Conservation (phyloP, 2,797 vertebrate species). For the Eidolon dupreanum region DNA sequence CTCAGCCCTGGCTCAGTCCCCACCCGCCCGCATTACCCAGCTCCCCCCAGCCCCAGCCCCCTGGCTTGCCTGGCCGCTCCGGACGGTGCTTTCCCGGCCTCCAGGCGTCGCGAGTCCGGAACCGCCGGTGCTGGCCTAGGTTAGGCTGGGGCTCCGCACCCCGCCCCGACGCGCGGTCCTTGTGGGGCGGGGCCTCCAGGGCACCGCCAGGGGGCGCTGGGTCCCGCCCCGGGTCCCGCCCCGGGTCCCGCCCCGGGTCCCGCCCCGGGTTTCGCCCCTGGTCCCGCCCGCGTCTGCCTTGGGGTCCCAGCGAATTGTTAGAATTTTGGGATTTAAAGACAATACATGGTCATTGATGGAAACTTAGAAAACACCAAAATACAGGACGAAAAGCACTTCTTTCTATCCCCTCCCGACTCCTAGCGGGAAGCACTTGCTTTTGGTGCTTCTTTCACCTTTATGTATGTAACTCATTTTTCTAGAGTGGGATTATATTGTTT, state of each 20-base stretch:
- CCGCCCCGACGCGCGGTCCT: constrained; percentile 43
- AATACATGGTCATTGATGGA: not conserved
- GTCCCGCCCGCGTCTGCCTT: not conserved
- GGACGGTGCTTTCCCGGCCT: not conserved
- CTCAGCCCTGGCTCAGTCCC: not conserved
- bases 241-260: no score
- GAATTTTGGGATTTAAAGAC: not conserved
- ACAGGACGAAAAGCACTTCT: not conserved
- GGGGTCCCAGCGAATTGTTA: not conserved
- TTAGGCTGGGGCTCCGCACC: constrained; percentile 3
- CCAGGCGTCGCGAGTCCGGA: not conserved
- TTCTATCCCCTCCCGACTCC: not conserved
- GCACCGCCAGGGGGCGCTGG: constrained; percentile 12
- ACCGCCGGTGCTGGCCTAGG: not conserved
- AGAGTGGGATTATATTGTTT: not conserved
- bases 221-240: no score
- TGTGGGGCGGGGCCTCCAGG: not conserved
- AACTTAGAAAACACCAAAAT: not conserved
- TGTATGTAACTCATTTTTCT: not conserved
- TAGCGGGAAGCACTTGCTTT: not conserved
- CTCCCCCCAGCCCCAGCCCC: not conserved
- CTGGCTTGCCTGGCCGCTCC: constrained; percentile 32
- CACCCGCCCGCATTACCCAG: not conserved
- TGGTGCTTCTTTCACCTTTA: not conserved
- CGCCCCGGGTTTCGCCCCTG: not conserved